Conservation (phyloP, 2,797 vertebrate genomes). For the Megalops cyprinoides region DNA sequence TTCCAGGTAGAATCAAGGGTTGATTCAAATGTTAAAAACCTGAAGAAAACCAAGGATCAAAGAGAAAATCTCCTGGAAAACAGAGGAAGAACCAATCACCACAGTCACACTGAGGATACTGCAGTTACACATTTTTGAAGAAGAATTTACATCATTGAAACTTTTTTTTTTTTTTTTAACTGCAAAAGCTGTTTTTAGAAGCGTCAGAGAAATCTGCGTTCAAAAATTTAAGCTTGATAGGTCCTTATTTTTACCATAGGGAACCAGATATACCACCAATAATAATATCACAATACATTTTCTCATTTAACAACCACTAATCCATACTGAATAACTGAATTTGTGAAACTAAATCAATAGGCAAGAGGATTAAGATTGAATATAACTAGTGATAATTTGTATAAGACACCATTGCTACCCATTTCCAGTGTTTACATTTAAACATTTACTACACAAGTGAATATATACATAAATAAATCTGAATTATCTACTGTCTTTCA, state of each 20-base stretch:
- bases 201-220: neutral
- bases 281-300: neutral
- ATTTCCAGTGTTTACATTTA: neutral
- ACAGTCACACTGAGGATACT: neutral
- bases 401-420: neutral
- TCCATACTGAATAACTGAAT: neutral
- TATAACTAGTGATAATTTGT: too few relatives aligned
- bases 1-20: constrained; percentile 25
- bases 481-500: neutral
- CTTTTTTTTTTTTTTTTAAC: neutral
- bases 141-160: constrained; percentile 9
- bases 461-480: constrained; percentile 10
- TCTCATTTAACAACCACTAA: neutral
- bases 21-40: constrained; percentile 13
- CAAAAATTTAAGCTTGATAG: neutral
- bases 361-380: neutral
- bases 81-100: neutral
- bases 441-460: neutral
- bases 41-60: constrained; percentile 19
- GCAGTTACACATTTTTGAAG: neutral
- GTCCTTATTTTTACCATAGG: neutral
- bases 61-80: constrained; percentile 7
- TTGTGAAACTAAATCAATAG: neutral
- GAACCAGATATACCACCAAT: neutral
- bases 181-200: neutral